A percentile compares a stretch with the other conserved stretches of the same genome.
Conservation (phyloP, 2,888 invertebrate genomes). For the Pollenia angustigena region DNA sequence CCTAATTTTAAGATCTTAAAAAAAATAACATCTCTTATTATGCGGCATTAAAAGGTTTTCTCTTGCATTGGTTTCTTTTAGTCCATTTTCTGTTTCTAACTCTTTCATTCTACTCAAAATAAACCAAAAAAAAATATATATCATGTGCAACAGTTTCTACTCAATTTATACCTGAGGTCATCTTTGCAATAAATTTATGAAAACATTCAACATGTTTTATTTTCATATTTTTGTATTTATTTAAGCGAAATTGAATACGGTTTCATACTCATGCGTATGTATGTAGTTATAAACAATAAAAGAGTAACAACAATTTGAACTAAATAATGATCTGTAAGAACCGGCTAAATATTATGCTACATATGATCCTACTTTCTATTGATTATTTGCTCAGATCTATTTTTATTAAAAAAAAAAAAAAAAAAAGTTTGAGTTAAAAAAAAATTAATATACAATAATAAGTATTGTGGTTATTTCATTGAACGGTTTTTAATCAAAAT, state of each 20-base stretch:
- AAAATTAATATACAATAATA: too few relatives aligned
- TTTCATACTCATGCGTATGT: neutral
- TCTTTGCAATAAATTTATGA: slow-evolving; percentile 64
- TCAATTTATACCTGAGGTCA: slow-evolving; percentile 56
- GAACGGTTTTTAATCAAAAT: too few relatives aligned
- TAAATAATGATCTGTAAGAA: too few relatives aligned
- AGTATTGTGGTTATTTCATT: too few relatives aligned
- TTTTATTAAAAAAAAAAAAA: too few relatives aligned
- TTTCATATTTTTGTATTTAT: slow-evolving; percentile 61
- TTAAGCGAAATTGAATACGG: slow-evolving; percentile 61
- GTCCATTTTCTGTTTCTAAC: neutral
- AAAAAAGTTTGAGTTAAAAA: too few relatives aligned
- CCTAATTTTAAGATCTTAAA: too few relatives aligned
- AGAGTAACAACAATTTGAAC: neutral
- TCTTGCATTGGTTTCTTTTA: neutral
- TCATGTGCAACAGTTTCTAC: slow-evolving; percentile 32
- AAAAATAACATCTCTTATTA: too few relatives aligned
- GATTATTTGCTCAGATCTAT: too few relatives aligned
- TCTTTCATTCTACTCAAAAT: neutral
- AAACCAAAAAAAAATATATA: neutral
- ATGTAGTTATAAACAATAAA: neutral
- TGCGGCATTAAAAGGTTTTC: too few relatives aligned
- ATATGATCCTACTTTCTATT: too few relatives aligned
- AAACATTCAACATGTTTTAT: slow-evolving; percentile 57
- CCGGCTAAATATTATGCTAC: too few relatives aligned